Base-by-base conservation (phyloP, 2,888 invertebrate species). In the Limnephilus lunatus region DNA sequence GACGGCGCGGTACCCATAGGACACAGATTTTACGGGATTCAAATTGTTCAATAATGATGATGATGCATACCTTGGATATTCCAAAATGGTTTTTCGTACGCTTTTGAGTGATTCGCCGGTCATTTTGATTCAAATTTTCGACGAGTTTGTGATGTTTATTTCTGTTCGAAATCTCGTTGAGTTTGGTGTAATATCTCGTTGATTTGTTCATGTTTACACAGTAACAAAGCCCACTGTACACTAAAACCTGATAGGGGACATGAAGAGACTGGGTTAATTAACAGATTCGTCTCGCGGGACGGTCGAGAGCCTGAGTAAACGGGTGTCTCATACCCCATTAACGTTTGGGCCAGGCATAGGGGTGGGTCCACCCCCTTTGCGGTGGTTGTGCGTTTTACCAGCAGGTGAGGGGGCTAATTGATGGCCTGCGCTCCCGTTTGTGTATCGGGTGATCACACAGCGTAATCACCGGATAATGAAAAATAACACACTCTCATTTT, bases 281-380 rank as follows among this genome's bases (percentile, higher is more conserved):
- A 83, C 83, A 83, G 83, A 35, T 83, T 83, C 39, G 35, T 83
- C 83, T 83, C 83, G 35, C 35, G 83, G 83, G 83, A 83, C 83
- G 39, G 83, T 25, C 25, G 32, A 39, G 39, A 39, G 35, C 83
- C 35, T 32, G 83, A 83, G 83, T 39, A 83, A 83, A 83, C 83
- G 35, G 83, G 83, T 83, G 19, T 83, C 35, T 35, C 32, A 83
- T 35, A 35, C 39, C 35, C 83, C 83, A 83, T 83, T 83, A 83
- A 35, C 32, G 35, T 83, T 25, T 35, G 19, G 25, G 9, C 35
- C 25, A 19, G 83, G 35, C 35, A 25, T 32, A 35, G 35, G 83
- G 83, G 31, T 83, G 83, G 83, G 5, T 19, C 25, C 83, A 39
- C 32, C 83, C 53, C 53, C 25, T 68, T n/a, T 68, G 83, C 19